These are phyloP conservation scores for Nomada ruficornis DNA, from an alignment of 2,888 invertebrate species.

Conservation along the genomic window DNA sequence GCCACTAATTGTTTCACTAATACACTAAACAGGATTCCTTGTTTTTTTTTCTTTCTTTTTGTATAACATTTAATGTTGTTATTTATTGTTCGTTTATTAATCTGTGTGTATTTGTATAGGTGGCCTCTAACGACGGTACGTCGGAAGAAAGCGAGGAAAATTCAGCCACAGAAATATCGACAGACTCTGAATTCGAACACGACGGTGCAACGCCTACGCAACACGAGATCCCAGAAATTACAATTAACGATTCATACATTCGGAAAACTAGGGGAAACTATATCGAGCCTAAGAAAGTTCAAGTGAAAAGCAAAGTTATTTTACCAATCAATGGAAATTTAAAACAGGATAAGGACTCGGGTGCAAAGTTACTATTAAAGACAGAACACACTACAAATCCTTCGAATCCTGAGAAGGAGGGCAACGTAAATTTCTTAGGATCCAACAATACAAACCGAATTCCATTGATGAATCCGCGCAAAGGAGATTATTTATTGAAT, in stretches of 20 bases:
- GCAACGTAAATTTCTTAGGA: slow-evolving; percentile 38
- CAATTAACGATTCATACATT: slow-evolving; percentile 88
- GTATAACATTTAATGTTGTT: slow-evolving; percentile 44
- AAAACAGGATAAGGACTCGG: slow-evolving; percentile 68
- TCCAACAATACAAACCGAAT: slow-evolving; percentile 44
- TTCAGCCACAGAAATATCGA: slow-evolving; percentile 96
- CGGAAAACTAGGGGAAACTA: slow-evolving; percentile 85
- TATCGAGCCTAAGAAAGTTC: slow-evolving; percentile 86
- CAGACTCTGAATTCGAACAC: slow-evolving; percentile 96
- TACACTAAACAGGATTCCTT: slow-evolving; percentile 52
- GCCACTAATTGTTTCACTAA: slow-evolving; percentile 55
- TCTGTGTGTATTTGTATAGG: slow-evolving; percentile 84
- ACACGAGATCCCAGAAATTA: slow-evolving; percentile 90
- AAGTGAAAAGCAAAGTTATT: slow-evolving; percentile 86
- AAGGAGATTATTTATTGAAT: slow-evolving; percentile 91
- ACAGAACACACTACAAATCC: slow-evolving; percentile 11
- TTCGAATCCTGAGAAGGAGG: slow-evolving; percentile 36
- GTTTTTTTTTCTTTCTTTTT: slow-evolving; percentile 8
- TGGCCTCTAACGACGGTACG: slow-evolving; percentile 88
- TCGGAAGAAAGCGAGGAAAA: slow-evolving; percentile 91
- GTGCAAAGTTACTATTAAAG: slow-evolving; percentile 37
- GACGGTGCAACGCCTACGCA: slow-evolving; percentile 90
- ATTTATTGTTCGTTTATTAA: slow-evolving; percentile 7
- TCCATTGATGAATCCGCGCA: slow-evolving; percentile 86
- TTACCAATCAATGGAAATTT: slow-evolving; percentile 84